Conservation (phyloP, 2,888 invertebrate genomes). For the Drosophila pseudotakahashii region DNA sequence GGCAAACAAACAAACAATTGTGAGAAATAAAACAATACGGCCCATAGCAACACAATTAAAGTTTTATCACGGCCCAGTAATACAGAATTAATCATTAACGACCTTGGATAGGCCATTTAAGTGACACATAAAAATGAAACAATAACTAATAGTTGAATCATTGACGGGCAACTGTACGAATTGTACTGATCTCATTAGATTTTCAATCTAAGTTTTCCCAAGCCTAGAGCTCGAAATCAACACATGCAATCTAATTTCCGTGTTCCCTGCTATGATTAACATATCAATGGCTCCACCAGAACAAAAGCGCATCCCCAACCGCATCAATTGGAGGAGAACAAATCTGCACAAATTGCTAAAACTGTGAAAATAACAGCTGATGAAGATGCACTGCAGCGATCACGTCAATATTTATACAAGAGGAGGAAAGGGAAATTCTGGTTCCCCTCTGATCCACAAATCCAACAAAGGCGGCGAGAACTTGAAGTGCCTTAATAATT, state of each 20-base stretch:
- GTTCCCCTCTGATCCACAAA: slow-evolving; percentile 5
- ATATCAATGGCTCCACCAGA: slow-evolving; percentile 17
- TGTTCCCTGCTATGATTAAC: slow-evolving; percentile 10
- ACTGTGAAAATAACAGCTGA: slow-evolving; percentile 8
- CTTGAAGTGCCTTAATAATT: slow-evolving; percentile 16
- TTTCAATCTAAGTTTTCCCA: slow-evolving; percentile 17
- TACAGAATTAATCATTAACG: not conserved
- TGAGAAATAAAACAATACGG: not conserved
- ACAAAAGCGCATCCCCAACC: slow-evolving; percentile 4
- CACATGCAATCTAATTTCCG: slow-evolving; percentile 10
- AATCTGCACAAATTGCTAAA: slow-evolving; percentile 18
- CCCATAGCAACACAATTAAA: not conserved
- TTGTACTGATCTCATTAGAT: slow-evolving; percentile 9
- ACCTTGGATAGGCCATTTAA: slow-evolving; percentile 10
- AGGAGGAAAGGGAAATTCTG: not conserved
- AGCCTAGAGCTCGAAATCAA: not conserved
- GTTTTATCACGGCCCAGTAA: not conserved
- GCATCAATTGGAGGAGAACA: slow-evolving; percentile 21
- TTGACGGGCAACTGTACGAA: not conserved
- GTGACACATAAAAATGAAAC: slow-evolving; percentile 19
- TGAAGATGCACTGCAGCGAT: slow-evolving; percentile 16
- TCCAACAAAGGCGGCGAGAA: slow-evolving; percentile 24
- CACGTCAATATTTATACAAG: slow-evolving; percentile 39
- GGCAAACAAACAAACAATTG: not conserved
- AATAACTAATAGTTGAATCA: slow-evolving; percentile 20